Evolutionary conservation across 2,888 invertebrate species (phyloP), one percentile per base, ranked within the genome.

Genomic region (Slavum lentiscoides): DNA sequence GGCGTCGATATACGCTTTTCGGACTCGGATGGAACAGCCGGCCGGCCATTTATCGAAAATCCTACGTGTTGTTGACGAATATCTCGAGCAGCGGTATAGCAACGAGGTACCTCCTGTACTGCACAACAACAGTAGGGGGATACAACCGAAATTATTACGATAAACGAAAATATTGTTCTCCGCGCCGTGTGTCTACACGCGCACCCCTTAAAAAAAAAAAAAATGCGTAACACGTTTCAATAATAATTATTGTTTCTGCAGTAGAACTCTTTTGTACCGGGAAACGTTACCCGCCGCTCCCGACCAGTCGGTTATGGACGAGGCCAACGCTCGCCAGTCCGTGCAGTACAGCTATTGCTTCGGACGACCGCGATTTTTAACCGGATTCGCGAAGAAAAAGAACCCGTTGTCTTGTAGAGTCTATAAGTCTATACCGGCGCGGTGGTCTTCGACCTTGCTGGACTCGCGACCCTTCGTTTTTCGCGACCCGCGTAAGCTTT

Each of bases 101-200:
- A n/a, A n/a, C n/a, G n/a, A n/a, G n/a, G n/a, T 30, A 30, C 30
- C 30, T 30, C 30, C 30, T 30, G 30, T 30, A 30, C 4, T 2
- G 30, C 30, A 30, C 30, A 30, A 17, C 0, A 19, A 19, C 62
- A 75, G 17, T 43, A 37, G 55, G 80, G 43, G 55, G 43, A 72
- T 23, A 49, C 39, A 64, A 39, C 30, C 55, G 64, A 80, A 80
- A 80, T 80, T 61, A 80, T 80, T 70, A 55, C 70, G 80, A 80
- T 80, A 80, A 80, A 80, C 80, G 68, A 80, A 80, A 80, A 80
- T 70, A 80, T 80, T 80, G 80, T 80, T 80, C 77, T 62, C 69
- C 30, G 30, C 30, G n/a, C n/a, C n/a, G n/a, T 55, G 55, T 37
- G 39, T 70, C 43, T 43, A 43, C 43, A 43, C 30, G 17, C 21